These are phyloP conservation scores for Acinonyx jubatus DNA, from an alignment of 2,113 vertebrate genomes.

Conservation along the genomic window DNA sequence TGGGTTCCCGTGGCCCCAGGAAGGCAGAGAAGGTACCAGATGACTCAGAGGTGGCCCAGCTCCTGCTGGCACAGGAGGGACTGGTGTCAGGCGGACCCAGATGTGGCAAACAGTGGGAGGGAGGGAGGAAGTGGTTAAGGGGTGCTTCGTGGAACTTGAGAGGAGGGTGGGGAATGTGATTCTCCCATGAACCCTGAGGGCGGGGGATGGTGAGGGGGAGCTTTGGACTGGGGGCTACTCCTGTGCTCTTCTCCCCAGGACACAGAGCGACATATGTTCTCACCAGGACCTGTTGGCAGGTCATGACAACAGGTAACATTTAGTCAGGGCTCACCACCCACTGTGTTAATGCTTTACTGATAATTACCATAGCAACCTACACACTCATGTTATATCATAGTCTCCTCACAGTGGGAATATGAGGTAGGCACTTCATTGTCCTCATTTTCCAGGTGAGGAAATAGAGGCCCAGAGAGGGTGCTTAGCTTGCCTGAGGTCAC, in stretches of 20 bases:
- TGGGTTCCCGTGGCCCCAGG: not conserved
- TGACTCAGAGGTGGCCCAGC: not conserved
- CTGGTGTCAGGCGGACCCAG: not conserved
- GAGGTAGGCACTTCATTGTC: not conserved
- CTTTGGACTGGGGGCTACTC: not conserved
- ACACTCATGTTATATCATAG: fast-evolving
- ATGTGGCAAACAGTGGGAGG: not conserved
- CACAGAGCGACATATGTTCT: not conserved
- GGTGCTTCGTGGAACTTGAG: not conserved
- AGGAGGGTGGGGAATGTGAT: not conserved
- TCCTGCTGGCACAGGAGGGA: not conserved
- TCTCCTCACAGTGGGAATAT: not conserved
- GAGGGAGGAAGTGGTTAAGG: not conserved
- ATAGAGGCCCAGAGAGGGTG: not conserved
- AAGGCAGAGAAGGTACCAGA: not conserved
- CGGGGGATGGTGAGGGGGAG: no score
- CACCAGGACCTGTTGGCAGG: not conserved
- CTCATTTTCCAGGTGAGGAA: not conserved
- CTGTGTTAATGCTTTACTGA: not conserved
- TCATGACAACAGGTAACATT: not conserved
- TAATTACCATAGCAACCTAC: not conserved
- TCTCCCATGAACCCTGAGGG: not conserved
- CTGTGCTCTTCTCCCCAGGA: not conserved
- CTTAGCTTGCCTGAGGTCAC: not conserved
- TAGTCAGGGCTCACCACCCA: not conserved